These are phyloP conservation scores for Phrynocephalus versicolor DNA, from an alignment of 2,113 vertebrate species.

Conservation along the genomic window DNA sequence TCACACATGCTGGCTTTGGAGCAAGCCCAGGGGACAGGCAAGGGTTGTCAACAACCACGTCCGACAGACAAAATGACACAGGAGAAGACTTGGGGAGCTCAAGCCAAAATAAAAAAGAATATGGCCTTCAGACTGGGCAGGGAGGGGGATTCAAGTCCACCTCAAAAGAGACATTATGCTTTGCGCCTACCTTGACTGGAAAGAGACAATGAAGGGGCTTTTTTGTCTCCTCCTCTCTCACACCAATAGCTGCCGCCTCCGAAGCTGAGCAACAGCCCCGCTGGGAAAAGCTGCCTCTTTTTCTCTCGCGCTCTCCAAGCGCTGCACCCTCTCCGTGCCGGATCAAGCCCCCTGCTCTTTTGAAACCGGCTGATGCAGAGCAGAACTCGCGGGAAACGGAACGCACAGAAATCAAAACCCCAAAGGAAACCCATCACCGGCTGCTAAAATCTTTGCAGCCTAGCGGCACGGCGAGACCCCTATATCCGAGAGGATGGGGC, in stretches of 20 bases:
- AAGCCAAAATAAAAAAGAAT: constrained; percentile 15
- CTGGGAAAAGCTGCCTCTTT: constrained; percentile 47
- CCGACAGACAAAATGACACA: neutral
- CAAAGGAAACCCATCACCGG: too few relatives aligned
- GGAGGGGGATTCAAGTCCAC: neutral
- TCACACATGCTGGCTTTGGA: constrained; percentile 20
- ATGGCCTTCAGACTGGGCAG: neutral
- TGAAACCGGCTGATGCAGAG: rapidly evolving
- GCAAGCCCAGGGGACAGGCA: neutral
- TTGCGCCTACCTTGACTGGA: neutral
- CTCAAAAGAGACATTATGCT: constrained; percentile 16
- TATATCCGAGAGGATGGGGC: neutral
- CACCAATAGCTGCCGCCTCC: constrained; percentile 54
- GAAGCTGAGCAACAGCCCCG: constrained; percentile 52
- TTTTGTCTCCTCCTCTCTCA: constrained; percentile 17
- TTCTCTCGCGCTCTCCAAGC: constrained; percentile 17
- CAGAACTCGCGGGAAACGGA: too few relatives aligned
- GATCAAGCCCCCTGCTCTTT: constrained; percentile 63
- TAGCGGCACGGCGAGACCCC: too few relatives aligned
- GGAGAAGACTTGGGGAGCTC: constrained; percentile 21
- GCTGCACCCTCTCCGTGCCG: constrained; percentile 58
- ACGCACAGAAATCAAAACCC: too few relatives aligned
- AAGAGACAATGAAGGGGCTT: constrained; percentile 26
- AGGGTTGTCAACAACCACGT: neutral
- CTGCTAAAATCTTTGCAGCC: too few relatives aligned